Evolutionary conservation across 2,113 vertebrate genomes (phyloP).

Genomic region (Eudyptes chrysolophus): DNA sequence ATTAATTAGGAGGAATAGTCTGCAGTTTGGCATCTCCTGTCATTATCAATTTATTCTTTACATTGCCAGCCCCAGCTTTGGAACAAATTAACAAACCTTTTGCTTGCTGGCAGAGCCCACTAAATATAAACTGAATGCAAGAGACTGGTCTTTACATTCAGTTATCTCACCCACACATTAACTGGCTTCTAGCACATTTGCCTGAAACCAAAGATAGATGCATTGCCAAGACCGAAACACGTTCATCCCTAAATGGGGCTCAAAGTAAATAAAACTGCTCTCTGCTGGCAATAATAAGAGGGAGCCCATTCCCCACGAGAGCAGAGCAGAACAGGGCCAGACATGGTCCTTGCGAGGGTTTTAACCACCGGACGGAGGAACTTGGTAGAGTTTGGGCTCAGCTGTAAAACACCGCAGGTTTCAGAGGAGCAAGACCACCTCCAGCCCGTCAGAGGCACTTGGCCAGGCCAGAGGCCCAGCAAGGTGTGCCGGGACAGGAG

Average conservation of each 20-base stretch:
- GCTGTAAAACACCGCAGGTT: background rate
- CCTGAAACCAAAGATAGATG: background rate
- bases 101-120: background rate
- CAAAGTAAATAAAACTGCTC: background rate
- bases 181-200: background rate
- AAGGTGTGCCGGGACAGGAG: fast-evolving
- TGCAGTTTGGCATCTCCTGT: constrained; percentile 23
- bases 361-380: background rate
- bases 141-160: background rate
- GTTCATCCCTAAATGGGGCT: background rate
- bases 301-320: fast-evolving
- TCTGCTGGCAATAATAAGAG: background rate
- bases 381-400: background rate
- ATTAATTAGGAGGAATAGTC: constrained; percentile 43
- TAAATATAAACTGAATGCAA: background rate
- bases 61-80: background rate
- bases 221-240: background rate
- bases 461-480: background rate
- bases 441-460: background rate
- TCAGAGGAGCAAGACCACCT: too few species aligned
- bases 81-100: background rate
- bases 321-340: background rate
- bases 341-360: background rate
- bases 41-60: constrained; percentile 56
- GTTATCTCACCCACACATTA: fast-evolving